Base-by-base conservation (phyloP, 64 coral and sea anemone genomes). In the Stichodactyla helianthus region DNA sequence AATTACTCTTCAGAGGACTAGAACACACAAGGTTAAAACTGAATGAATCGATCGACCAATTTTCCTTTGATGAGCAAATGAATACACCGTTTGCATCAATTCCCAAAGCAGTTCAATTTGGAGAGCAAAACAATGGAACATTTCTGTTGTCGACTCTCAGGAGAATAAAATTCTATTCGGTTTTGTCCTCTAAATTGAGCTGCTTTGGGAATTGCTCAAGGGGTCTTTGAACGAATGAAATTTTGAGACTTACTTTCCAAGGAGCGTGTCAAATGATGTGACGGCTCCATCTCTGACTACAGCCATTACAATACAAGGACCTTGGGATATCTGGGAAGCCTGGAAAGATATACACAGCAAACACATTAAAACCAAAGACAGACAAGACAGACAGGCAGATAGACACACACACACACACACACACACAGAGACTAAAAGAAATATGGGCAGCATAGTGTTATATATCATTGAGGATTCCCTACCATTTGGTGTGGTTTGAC, bases 211-310 rank as follows among this genome's bases (percentile, higher is more conserved):
- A 44, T 44, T 44, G 35, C 35, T 44, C 35, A 44, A 44, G 35
- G 35, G 35, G 35, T 44, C 35, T 44, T 44, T 44, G 35, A 44
- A 44, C 35, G 35, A 44, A 44, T 44, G 35, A 3, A 3, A 1
- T 44, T 44, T 44, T 20, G 0, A 7, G 62, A 14, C 82, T 79
- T 90, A 94, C 93, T 77, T 94, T 81, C 84, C 79, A 88, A 86
- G 86, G 44, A 94, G 74, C 0, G 93, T 87, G 53, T 94, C 93
- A 54, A 87, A 94, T 19, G 87, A 94, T 52, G 93, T 94, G n/a
- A 94, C 77, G 22, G 93, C 88, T 63, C 88, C 88, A 68, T 94
- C 93, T 87, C 93, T 86, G 56, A 90, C 85, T 50, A 94, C 85
- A 55, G 93, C 93, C 67, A 94, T 87, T 18, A 90, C 84, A 79